Base-by-base conservation (phyloP, 1,140 invertebrate species). In the Andrena cerasifolii region DNA sequence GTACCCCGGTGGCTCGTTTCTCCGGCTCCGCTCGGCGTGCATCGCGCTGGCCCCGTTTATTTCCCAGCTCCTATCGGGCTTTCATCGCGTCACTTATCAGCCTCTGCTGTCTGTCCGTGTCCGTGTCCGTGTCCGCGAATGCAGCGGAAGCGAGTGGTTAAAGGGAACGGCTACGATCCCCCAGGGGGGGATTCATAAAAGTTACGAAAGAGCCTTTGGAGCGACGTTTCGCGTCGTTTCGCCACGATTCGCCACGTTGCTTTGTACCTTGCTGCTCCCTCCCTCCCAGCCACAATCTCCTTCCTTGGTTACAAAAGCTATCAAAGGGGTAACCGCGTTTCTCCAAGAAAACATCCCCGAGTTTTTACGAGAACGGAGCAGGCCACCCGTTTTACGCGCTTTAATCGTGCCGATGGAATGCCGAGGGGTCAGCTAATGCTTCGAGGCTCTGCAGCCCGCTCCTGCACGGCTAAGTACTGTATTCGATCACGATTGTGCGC, bases 11-110 rank as follows among this genome's bases (percentile, higher is more conserved):
- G 62, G 16, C 7, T 65, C 49, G 65, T 53, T 53, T 33, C 49
- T 14, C 31, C 28, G 16, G 2, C 21, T 40, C 21, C 33, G 68
- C 47, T 47, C 14, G 21, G 5, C 28, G 28, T 21, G 16, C 49
- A 65, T 71, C 66, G 43, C 1, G n/a, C 36, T 49, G 62, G 33
- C 43, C 49, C 75, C 49, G 66, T 73, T 83, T 82, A 73, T 72
- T 72, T 62, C n/a, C 26, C 12, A 21, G 8, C 31, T 40, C 24
- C 6, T 80, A 81, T 76, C 79, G 54, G 18, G 72, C 61, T 65
- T 70, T 81, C 74, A 63, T 49, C 63, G 65, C 67, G 36, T 81
- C 65, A 63, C 66, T 68, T 81, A 65, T 82, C 51, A 40, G 47
- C 31, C 36, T 18, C 12, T 68, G 28, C 28, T 65, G 72, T 70